Conservation (phyloP, 2,797 vertebrate genomes). For the Heterohyrax brucei region DNA sequence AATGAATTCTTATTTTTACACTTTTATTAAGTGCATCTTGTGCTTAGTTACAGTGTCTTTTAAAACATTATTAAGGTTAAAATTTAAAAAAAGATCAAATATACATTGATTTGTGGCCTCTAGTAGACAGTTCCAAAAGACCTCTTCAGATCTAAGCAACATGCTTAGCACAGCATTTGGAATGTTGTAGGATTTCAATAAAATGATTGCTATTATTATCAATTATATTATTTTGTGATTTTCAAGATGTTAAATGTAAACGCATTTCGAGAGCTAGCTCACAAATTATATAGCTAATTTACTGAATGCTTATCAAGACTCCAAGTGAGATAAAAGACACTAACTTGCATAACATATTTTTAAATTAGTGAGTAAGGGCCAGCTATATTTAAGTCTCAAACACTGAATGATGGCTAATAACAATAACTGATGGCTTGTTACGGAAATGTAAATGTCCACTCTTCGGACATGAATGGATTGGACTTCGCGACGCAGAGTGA, state of each 20-base stretch:
- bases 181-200: conserved; percentile 10
- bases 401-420: background rate
- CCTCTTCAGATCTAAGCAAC: conserved; percentile 32
- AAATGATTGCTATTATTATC: conserved; percentile 50
- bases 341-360: conserved; percentile 11
- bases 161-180: conserved; percentile 42
- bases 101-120: conserved; percentile 23
- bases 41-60: background rate
- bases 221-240: conserved; percentile 73
- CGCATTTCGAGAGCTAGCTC: conserved; percentile 42
- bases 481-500: no score
- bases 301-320: background rate
- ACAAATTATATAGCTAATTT: conserved; percentile 67
- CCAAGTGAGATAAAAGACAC: conserved; percentile 17
- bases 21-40: background rate
- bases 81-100: conserved; percentile 28
- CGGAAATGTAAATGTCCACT: background rate
- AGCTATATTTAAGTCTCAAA: background rate
- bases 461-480: no score
- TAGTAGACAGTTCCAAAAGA: conserved; percentile 57
- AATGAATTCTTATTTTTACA: conserved; percentile 11
- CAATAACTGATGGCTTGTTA: background rate
- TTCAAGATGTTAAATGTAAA: conserved; percentile 69
- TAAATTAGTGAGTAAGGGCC: conserved; percentile 25
- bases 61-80: conserved; percentile 41